Evolutionary conservation across 2,113 vertebrate species (phyloP), one percentile per base, ranked within the genome.

Genomic region (Prionailurus bengalensis): DNA sequence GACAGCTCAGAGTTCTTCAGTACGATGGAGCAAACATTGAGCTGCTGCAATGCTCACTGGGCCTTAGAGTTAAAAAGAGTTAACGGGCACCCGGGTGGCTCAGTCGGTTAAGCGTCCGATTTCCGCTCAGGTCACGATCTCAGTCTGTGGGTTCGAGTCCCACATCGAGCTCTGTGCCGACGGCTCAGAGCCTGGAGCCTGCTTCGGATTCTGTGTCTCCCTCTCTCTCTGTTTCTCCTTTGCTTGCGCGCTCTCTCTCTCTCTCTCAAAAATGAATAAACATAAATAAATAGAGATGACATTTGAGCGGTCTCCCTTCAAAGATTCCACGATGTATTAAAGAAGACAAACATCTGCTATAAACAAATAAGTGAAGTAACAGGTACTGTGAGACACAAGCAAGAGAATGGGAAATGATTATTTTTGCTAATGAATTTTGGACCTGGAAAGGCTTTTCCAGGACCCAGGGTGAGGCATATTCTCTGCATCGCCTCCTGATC

Each of bases 51-150:
- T 79, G 36, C 61, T 89, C 76, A 15, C 19, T 78, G 45, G 73
- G 71, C 61, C 84, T 48, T 53, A 96, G 71, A 91, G 85, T 93
- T 89, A 89, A 94, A 95, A 96, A 53, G 79, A 91, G 97, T 76
- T 78, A 80, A 58, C 76, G 58, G 58, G 58, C 7, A 7, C 19
- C 58, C 3, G 3, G 58, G 21, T 61, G 58, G 21, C 58, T 61
- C 58, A 61, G 58, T 61, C 58, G 3, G 21, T 61, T 61, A 61
- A 61, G 58, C 58, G 7, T 61, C 21, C 8, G 3, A 61, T 10
- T 61, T 61, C 58, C 21, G 7, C 21, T 61, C 58, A 61, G 58
- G 58, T 61, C 21, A 61, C 23, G 58, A 61, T 61, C 21, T 61
- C 58, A 61, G 58, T 23, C 25, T 61, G 58, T 61, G 58, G 58